These are phyloP conservation scores for Drosophila subsilvestris DNA, from an alignment of 2,888 invertebrate species.

Conservation along the genomic window DNA sequence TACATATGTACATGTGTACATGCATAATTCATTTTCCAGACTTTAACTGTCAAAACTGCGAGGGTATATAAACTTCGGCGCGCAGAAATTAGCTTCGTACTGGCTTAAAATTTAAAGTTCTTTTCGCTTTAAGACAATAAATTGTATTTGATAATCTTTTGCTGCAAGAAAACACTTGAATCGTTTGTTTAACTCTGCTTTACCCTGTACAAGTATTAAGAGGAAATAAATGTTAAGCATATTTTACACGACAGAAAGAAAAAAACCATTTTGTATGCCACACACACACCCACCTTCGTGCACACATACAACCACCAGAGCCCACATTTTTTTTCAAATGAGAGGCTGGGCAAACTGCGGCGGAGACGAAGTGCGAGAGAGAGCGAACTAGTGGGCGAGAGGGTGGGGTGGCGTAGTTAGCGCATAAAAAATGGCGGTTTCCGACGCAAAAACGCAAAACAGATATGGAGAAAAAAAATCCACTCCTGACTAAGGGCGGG, in stretches of 20 bases:
- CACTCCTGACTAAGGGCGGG: constrained; percentile 14
- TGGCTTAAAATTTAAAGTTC: no score
- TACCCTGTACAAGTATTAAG: constrained; percentile 9
- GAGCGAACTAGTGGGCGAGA: constrained; percentile 11
- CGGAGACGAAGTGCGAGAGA: constrained; percentile 5
- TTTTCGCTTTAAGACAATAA: no score
- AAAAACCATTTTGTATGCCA: constrained; percentile 58
- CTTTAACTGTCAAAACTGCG: no score
- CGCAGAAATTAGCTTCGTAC: no score
- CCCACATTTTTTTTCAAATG: constrained; percentile 74
- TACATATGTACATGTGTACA: no score
- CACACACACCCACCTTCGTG: constrained; percentile 11
- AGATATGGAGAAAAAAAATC: constrained; percentile 28
- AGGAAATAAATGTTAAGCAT: constrained; percentile 24
- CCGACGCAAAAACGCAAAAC: constrained; percentile 67
- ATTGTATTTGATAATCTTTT: no score
- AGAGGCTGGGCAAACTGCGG: constrained; percentile 47
- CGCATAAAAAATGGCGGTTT: constrained; percentile 79
- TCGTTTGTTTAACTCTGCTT: neutral
- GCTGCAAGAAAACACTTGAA: no score
- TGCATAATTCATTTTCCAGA: no score
- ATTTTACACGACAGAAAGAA: constrained; percentile 36
- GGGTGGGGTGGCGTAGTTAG: constrained; percentile 61
- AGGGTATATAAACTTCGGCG: no score
- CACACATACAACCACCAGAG: constrained; percentile 25